Evolutionary conservation across 2,113 vertebrate genomes (phyloP).

Genomic region (Struthidea cinerea): DNA sequence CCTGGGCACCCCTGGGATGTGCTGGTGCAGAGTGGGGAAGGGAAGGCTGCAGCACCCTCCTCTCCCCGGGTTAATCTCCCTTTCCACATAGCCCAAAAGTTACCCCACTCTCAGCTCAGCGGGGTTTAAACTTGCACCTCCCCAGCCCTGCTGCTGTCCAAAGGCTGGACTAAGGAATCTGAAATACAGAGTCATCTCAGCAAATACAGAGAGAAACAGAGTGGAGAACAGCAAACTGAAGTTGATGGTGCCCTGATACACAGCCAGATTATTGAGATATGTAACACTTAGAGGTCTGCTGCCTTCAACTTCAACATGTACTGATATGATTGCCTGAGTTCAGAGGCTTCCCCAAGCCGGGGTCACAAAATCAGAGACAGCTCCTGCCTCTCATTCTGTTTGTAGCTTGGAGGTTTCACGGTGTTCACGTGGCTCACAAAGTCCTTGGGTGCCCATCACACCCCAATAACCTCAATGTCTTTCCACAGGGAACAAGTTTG

Average conservation of each 20-base stretch:
- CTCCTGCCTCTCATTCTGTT: neutral
- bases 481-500: neutral
- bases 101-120: neutral
- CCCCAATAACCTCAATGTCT: neutral
- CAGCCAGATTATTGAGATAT: neutral
- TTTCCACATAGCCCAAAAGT: neutral
- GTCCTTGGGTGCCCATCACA: neutral
- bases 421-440: fast-evolving
- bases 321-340: neutral
- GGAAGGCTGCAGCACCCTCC: neutral
- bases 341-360: neutral
- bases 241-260: neutral
- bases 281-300: neutral
- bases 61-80: neutral
- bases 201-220: neutral
- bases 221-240: neutral
- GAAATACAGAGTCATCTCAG: neutral
- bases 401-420: neutral
- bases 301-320: fast-evolving
- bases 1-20: neutral
- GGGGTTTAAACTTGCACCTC: too few relatives aligned
- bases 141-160: neutral
- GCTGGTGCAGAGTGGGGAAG: neutral
- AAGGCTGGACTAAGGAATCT: neutral
- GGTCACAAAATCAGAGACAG: neutral